phyloP scores from a whole-genome alignment of 2,113 vertebrate species.

The Lutjanus erythropterus region DNA sequence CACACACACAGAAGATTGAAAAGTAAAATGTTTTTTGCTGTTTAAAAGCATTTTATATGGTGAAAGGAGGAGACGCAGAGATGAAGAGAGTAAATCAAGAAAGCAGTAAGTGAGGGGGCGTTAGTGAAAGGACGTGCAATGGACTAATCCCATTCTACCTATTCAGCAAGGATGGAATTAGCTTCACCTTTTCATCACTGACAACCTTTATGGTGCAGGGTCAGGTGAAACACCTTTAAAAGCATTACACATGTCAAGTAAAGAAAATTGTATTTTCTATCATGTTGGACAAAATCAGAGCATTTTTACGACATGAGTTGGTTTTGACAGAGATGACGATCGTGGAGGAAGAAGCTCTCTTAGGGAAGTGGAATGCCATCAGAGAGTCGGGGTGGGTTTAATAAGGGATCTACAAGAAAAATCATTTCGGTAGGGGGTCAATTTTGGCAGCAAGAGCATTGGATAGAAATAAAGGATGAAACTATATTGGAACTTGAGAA shows the following conservation, averaged over 20 bases:
- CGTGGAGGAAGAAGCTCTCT: not conserved
- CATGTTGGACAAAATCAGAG: not conserved
- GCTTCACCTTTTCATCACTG: constrained; percentile 25
- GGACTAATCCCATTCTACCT: not conserved
- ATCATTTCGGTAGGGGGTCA: no score
- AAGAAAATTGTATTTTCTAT: not conserved
- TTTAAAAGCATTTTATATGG: not conserved
- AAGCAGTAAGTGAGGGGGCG: constrained; percentile 4
- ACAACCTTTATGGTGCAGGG: not conserved
- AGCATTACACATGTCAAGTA: not conserved
- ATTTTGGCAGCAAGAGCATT: no score
- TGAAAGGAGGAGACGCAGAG: not conserved
- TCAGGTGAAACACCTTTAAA: not conserved
- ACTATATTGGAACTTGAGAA: no score
- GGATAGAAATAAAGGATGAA: no score
- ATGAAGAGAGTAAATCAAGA: constrained; percentile 6
- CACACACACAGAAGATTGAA: constrained; percentile 12
- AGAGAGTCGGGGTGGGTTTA: constrained; percentile 1
- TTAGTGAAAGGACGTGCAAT: constrained; percentile 9
- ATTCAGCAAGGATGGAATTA: constrained; percentile 33
- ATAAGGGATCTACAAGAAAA: not conserved
- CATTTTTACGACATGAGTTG: not conserved
- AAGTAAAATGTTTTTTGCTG: constrained; percentile 16
- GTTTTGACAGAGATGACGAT: not conserved
- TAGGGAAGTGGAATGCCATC: constrained; percentile 12